phyloP scores from a whole-genome alignment of 2,888 invertebrate genomes.

The Drosophila fulvimacula region DNA sequence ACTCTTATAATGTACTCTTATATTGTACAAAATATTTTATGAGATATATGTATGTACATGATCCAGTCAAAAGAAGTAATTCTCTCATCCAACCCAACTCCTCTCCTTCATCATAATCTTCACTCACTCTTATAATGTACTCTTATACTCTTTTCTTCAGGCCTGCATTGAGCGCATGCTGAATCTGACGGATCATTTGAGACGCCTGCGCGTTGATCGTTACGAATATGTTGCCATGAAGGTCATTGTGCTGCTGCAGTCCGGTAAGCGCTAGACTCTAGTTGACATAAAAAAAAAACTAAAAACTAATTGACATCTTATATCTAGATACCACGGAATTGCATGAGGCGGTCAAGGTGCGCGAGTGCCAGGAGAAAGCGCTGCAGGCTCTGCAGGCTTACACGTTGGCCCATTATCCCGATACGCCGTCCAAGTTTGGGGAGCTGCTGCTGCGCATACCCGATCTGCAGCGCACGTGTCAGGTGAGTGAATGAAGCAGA shows the following conservation, averaged over 20 bases:
- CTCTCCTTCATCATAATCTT: not conserved
- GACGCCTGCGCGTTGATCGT: constrained; percentile 95
- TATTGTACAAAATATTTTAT: no score
- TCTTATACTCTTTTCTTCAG: constrained; percentile 39
- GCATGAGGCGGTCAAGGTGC: constrained; percentile 96
- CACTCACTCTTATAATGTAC: constrained; percentile 1
- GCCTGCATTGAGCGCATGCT: constrained; percentile 97
- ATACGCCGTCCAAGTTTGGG: constrained; percentile 97
- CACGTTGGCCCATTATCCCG: constrained; percentile 94
- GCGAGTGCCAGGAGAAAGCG: constrained; percentile 97
- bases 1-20: not conserved
- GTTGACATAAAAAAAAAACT: no score
- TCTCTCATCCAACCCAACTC: not conserved
- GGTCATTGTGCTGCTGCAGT: constrained; percentile 95
- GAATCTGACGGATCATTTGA: constrained; percentile 96
- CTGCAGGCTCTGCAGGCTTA: constrained; percentile 96
- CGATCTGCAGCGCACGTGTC: constrained; percentile 97
- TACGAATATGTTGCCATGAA: constrained; percentile 99
- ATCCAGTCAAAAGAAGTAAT: no score
- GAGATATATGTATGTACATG: no score
- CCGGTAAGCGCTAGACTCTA: constrained; percentile 87
- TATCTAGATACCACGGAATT: constrained; percentile 93
- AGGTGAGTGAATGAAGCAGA: constrained; percentile 86
- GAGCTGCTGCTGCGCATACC: constrained; percentile 96
- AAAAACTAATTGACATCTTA: no score